Percentiles rank a stretch among this genome's conserved stretches.
phyloP scores from a whole-genome alignment of 1,140 invertebrate species.

The Drosophila nigromelanica region DNA sequence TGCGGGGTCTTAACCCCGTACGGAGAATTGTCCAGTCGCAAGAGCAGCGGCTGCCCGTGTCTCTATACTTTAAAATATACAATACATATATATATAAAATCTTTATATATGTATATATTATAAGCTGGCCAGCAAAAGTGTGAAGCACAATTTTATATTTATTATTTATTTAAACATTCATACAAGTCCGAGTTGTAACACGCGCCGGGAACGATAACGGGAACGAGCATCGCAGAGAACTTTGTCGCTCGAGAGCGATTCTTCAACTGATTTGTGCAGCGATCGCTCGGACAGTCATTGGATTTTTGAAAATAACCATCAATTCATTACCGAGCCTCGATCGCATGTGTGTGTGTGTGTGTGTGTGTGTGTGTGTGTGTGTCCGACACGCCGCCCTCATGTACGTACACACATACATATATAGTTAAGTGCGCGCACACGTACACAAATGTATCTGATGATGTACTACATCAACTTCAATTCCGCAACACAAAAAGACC shows the following conservation, averaged over 20 bases:
- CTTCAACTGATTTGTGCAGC: conserved; percentile 79
- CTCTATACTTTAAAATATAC: conserved; percentile 3
- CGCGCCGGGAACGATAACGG: conserved; percentile 16
- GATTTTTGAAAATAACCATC: conserved; percentile 83
- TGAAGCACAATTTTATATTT: conserved; percentile 40
- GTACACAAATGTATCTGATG: conserved; percentile 21
- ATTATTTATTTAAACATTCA: conserved; percentile 3
- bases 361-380: conserved; percentile 24
- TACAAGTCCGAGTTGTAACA: conserved; percentile 11
- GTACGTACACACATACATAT: conserved; percentile 19
- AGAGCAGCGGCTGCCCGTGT: conserved; percentile 38
- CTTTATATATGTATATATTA: conserved; percentile 2
- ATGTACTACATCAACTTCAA: conserved; percentile 64
- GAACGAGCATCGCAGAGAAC: conserved; percentile 58
- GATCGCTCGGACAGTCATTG: conserved; percentile 83
- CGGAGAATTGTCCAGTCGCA: conserved; percentile 59
- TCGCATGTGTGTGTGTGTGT: conserved; percentile 8
- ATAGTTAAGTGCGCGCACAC: neutral
- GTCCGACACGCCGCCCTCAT: conserved; percentile 69
- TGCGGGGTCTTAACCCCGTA: conserved; percentile 71
- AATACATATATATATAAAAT: conserved; percentile 6
- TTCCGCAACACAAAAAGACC: conserved; percentile 59
- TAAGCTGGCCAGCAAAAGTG: conserved; percentile 15
- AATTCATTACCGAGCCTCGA: conserved; percentile 66
- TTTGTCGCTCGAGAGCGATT: conserved; percentile 78